Evolutionary conservation across 1,140 invertebrate genomes (phyloP).

Genomic region (Drosophila setifemur): DNA sequence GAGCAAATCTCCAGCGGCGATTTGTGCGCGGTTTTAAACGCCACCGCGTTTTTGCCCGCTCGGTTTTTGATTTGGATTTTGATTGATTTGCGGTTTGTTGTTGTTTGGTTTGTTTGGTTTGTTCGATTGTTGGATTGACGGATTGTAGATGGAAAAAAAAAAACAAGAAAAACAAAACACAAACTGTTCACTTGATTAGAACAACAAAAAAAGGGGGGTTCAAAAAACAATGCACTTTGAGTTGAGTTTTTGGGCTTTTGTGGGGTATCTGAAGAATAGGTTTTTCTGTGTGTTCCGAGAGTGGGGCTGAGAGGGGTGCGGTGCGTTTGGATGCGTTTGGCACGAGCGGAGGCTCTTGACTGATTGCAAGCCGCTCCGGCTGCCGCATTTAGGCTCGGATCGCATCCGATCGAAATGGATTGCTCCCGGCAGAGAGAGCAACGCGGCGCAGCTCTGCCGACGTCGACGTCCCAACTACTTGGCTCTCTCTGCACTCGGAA

Average conservation of each 20-base stretch:
- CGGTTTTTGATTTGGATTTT: constrained; percentile 12
- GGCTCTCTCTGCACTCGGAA: not conserved
- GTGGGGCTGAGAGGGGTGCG: constrained; percentile 9
- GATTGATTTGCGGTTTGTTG: constrained; percentile 64
- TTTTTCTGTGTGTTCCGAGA: not conserved
- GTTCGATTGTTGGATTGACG: not conserved
- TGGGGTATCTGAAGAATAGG: not conserved
- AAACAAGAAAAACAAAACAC: not conserved
- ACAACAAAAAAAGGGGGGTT: no score
- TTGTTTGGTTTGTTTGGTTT: not conserved
- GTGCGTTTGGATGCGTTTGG: constrained; percentile 69
- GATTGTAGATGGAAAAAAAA: no score
- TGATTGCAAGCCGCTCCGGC: constrained; percentile 71
- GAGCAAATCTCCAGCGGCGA: no score
- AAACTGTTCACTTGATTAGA: no score
- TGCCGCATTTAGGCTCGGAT: constrained; percentile 71
- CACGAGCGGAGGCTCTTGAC: constrained; percentile 78
- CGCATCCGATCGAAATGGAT: constrained; percentile 19
- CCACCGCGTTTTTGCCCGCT: constrained; percentile 1
- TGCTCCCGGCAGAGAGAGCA: not conserved
- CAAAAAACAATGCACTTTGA: no score
- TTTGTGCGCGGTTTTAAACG: constrained; percentile 20
- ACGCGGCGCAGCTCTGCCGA: not conserved
- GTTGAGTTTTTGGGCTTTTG: not conserved
- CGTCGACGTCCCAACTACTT: not conserved